Base-by-base conservation (phyloP, 1,140 invertebrate genomes). In the Magallana angulata region DNA sequence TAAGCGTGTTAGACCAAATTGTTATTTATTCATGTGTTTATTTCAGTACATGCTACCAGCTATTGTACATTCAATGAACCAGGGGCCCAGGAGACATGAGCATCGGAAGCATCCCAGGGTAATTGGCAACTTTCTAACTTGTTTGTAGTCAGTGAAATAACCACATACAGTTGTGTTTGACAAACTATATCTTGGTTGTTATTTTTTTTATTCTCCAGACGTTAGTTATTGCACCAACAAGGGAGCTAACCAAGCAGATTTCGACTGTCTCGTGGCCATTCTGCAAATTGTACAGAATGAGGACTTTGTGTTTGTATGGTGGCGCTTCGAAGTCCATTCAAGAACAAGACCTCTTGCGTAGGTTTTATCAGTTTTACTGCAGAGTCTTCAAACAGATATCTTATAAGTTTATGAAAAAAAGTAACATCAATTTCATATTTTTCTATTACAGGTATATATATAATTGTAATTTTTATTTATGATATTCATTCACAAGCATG, bases 201-300 rank as follows among this genome's bases (percentile, higher is more conserved):
- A 7, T 85, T 59, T 81, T 86, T 62, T 83, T 76, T 64, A 84
- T 81, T 76, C 92, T 94, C 60, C 83, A 94, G 92, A 94, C 93
- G 24, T 95, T 99, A 4, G 97, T 99, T 36, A 95, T 99, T 60
- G 98, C 98, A 48, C 98, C 98, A 4, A 99, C 98, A 1, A 95
- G 98, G 92, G 98, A 99, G 94, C 95, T 99, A 85, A 98, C 98
- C 2, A 98, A 99, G 93, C 98, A 99, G 95, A 99, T 99, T 89
- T 97, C 98, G 95, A 97, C 97, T 94, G 98, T 99, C 64, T 97
- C 98, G 7, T 96, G 95, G 60, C 97, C 98, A 87, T 99, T 99
- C 96, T 97, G 98, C 36, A 96, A 96, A 57, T 95, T 97, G 9
- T 97, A 97, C 2, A 97, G 97, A 92, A 97, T 99, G 12, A 95